Evolutionary conservation across 2,797 vertebrate species (phyloP).

Genomic region (Coranthus polyacanthus): DNA sequence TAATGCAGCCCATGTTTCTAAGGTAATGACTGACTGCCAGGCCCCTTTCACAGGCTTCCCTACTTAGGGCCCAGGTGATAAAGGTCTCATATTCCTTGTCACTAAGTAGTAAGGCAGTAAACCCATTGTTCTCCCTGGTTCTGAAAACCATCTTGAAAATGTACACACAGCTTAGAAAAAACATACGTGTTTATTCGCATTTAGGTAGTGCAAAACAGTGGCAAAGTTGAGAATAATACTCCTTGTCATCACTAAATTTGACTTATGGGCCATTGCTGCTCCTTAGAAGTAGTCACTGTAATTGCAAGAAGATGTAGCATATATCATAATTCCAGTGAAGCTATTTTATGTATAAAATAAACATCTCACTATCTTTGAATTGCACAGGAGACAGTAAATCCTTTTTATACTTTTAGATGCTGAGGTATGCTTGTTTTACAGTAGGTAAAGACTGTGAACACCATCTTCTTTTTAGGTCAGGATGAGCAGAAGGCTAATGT

Average conservation of each 20-base stretch:
- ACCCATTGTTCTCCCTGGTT: slow-evolving; percentile 51
- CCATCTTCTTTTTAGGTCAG: slow-evolving; percentile 76
- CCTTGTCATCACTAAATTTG: slow-evolving; percentile 47
- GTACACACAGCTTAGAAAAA: slow-evolving; percentile 36
- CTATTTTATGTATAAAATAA: slow-evolving; percentile 25
- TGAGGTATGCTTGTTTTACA: slow-evolving; percentile 46
- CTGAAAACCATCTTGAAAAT: slow-evolving; percentile 52
- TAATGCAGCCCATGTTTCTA: slow-evolving; percentile 83
- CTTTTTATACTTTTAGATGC: slow-evolving; percentile 32
- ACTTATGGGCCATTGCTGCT: slow-evolving; percentile 30
- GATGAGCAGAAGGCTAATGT: slow-evolving; percentile 89
- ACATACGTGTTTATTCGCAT: slow-evolving; percentile 43
- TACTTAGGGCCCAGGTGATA: slow-evolving; percentile 63
- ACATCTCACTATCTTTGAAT: slow-evolving; percentile 26
- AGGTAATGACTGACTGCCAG: slow-evolving; percentile 80
- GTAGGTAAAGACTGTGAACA: slow-evolving; percentile 44
- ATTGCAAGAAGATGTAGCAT: slow-evolving; percentile 34
- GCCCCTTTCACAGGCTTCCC: slow-evolving; percentile 72
- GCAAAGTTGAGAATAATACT: slow-evolving; percentile 42
- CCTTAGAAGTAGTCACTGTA: slow-evolving; percentile 16
- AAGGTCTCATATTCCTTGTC: slow-evolving; percentile 78
- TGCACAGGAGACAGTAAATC: slow-evolving; percentile 16
- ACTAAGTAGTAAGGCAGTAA: slow-evolving; percentile 69
- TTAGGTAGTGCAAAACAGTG: slow-evolving; percentile 51
- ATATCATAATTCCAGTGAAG: slow-evolving; percentile 10